phyloP scores from a whole-genome alignment of 2,113 vertebrate genomes.

The Thalassoma bifasciatum region DNA sequence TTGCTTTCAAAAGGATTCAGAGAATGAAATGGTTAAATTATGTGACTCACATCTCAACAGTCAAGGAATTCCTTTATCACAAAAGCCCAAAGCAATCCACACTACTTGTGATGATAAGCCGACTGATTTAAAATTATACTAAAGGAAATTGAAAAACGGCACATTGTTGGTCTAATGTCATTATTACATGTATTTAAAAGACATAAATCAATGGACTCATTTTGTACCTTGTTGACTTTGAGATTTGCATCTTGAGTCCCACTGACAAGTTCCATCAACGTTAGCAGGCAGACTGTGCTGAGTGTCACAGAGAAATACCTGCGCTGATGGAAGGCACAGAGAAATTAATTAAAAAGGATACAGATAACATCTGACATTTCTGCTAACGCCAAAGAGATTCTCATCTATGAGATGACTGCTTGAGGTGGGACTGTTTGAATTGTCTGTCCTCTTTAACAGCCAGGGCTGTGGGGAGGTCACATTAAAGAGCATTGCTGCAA shows the following conservation, averaged over 20 bases:
- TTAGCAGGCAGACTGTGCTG: conserved; percentile 17
- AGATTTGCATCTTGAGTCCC: conserved; percentile 24
- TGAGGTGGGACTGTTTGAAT: conserved; percentile 48
- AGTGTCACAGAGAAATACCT: conserved; percentile 37
- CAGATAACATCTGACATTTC: conserved; percentile 68
- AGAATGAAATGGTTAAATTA: not conserved
- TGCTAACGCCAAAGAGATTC: conserved; percentile 55
- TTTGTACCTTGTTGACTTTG: conserved; percentile 33
- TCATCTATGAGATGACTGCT: conserved; percentile 66
- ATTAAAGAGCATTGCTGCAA: not conserved
- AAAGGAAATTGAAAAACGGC: conserved; percentile 25
- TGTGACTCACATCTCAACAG: conserved; percentile 1
- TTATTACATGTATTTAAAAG: conserved; percentile 33
- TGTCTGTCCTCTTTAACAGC: conserved; percentile 49
- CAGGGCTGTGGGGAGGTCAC: not conserved
- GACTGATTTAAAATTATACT: conserved; percentile 37
- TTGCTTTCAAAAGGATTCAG: conserved; percentile 16
- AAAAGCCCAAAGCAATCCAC: conserved; percentile 21
- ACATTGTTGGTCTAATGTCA: conserved; percentile 13
- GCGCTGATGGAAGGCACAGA: conserved; percentile 35
- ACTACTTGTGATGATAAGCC: conserved; percentile 40
- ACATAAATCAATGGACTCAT: conserved; percentile 23
- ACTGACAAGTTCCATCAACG: conserved; percentile 20
- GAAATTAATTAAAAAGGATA: conserved; percentile 69
- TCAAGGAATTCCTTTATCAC: conserved; percentile 14